Evolutionary conservation across 30 jellyfish, hydroid and myxozoan genomes (phyloP).

Genomic region (Sanderia malayensis): DNA sequence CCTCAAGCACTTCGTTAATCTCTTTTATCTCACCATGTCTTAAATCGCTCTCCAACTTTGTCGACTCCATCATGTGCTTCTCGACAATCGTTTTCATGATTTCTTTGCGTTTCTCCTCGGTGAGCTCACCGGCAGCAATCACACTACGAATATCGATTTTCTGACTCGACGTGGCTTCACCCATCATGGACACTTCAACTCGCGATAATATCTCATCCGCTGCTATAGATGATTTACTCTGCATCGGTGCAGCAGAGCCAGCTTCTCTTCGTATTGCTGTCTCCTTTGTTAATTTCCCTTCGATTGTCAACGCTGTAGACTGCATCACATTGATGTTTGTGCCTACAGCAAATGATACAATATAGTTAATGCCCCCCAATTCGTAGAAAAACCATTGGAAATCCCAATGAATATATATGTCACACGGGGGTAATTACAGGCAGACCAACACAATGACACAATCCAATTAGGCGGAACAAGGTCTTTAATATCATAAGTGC

Average conservation of each 20-base stretch:
- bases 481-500: too few relatives aligned
- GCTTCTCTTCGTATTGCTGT: constrained; percentile 8
- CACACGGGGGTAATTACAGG: too few relatives aligned
- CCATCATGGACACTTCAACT: constrained; percentile 73
- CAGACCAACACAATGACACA: too few relatives aligned
- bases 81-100: constrained; percentile 69
- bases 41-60: constrained; percentile 69
- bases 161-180: constrained; percentile 74
- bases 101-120: constrained; percentile 84
- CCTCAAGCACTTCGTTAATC: constrained; percentile 68
- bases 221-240: constrained; percentile 35
- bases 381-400: too few relatives aligned
- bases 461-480: too few relatives aligned
- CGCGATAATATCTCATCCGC: constrained; percentile 79
- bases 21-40: constrained; percentile 68
- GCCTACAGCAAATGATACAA: too few relatives aligned
- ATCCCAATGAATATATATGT: too few relatives aligned
- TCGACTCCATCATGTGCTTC: constrained; percentile 79
- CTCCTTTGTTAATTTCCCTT: constrained; percentile 9
- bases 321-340: constrained; percentile 12
- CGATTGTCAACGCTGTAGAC: constrained; percentile 10
- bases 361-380: too few relatives aligned
- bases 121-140: constrained; percentile 80
- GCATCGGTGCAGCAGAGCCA: constrained; percentile 11
- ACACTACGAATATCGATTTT: constrained; percentile 68